phyloP scores from a whole-genome alignment of 2,888 invertebrate species.

The Lymantria monacha region DNA sequence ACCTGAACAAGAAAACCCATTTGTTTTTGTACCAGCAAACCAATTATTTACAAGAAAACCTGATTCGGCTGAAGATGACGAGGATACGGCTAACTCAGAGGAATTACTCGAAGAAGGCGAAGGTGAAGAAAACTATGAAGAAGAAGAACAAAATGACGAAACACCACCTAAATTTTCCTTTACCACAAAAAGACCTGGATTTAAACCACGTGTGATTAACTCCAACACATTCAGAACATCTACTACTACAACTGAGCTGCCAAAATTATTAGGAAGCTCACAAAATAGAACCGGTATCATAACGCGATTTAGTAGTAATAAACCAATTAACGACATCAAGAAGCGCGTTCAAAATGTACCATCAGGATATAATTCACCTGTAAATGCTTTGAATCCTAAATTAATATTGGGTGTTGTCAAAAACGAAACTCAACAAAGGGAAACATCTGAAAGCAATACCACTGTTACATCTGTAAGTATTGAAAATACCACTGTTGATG shows the following conservation, averaged over 20 bases:
- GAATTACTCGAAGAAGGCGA: slow-evolving; percentile 43
- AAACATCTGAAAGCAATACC: slow-evolving; percentile 45
- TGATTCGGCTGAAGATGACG: slow-evolving; percentile 43
- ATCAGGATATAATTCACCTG: slow-evolving; percentile 55
- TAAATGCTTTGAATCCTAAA: slow-evolving; percentile 19
- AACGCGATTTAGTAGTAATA: slow-evolving; percentile 57
- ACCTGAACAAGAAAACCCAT: slow-evolving; percentile 57
- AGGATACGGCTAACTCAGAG: slow-evolving; percentile 35
- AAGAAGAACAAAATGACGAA: slow-evolving; percentile 44
- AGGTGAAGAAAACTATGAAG: slow-evolving; percentile 47
- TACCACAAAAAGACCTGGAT: slow-evolving; percentile 58
- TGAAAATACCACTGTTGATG: slow-evolving; percentile 43
- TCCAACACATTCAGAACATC: slow-evolving; percentile 72
- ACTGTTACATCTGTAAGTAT: slow-evolving; percentile 37
- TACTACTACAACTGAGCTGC: slow-evolving; percentile 67
- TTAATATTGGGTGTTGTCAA: neutral
- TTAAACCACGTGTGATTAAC: slow-evolving; percentile 62
- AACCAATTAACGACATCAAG: slow-evolving; percentile 53
- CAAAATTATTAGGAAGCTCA: slow-evolving; percentile 43
- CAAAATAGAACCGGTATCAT: slow-evolving; percentile 60
- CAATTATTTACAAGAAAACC: slow-evolving; percentile 70
- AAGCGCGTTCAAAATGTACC: slow-evolving; percentile 74
- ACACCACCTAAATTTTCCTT: slow-evolving; percentile 39
- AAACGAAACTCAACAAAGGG: slow-evolving; percentile 35
- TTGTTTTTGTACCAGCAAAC: slow-evolving; percentile 70